Base-by-base conservation (phyloP, 2,797 vertebrate genomes). In the Brachyrhaphis roseni region DNA sequence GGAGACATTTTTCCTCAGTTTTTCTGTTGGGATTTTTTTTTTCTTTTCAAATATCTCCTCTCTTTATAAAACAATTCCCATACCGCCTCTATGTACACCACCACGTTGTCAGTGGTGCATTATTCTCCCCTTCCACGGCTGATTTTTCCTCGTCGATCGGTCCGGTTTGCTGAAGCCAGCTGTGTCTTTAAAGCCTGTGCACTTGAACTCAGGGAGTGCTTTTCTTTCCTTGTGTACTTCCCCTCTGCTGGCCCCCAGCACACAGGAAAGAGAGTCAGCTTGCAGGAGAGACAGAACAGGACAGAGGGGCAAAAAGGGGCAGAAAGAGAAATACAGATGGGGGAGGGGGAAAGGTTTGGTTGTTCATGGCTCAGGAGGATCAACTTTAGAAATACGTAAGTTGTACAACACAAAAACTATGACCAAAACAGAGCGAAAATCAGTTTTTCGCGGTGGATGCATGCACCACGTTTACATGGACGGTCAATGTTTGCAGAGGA, bases 161-260 rank as follows among this genome's bases (percentile, higher is more conserved):
- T 81, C 82, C 78, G 2, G 68, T 92, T 92, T 92, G 90, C 91
- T 82, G 72, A 72, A 88, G 86, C 87, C 92, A 93, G 92, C 92
- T 92, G 90, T 91, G 91, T 93, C 93, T 94, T 94, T 92, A 94
- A 72, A 94, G 91, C 86, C 82, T 0, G 76, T 92, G 93, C 92
- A 95, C 93, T 95, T 95, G 94, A 95, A 94, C 92, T 92, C 91
- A 41, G 87, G 90, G 90, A 92, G 85, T 86, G 93, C 88, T 91
- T 93, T 94, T 94, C 90, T 93, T 91, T 89, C 90, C 91, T 88
- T 26, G 82, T 89, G 89, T 91, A 93, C 93, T 94, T 94, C 92
- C 94, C 93, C 91, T 93, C 90, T 12, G 86, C 88, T 90, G 94
- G 93, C 92, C 94, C 93, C 91, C 92, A 93, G 90, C 90, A 92